phyloP scores from a whole-genome alignment of 2,797 vertebrate genomes.

The Microhierax caerulescens region DNA sequence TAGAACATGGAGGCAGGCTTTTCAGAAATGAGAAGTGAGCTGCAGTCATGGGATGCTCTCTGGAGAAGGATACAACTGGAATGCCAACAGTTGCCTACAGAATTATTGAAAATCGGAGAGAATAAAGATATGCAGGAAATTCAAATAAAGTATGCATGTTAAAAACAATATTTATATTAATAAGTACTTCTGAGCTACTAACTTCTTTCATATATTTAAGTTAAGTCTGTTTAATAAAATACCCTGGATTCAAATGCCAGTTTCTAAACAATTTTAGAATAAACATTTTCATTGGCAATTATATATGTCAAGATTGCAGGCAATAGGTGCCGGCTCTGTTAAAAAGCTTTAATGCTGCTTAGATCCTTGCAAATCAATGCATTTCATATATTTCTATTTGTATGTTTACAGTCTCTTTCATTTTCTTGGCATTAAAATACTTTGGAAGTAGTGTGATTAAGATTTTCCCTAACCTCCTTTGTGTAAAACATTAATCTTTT shows the following conservation, averaged over 20 bases:
- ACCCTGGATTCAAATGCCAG: background rate
- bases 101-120: slow-evolving; percentile 67
- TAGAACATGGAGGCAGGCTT: slow-evolving; percentile 75
- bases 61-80: slow-evolving; percentile 73
- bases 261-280: background rate
- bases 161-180: background rate
- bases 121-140: slow-evolving; percentile 52
- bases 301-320: background rate
- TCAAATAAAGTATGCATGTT: slow-evolving; percentile 64
- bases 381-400: background rate
- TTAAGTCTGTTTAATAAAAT: background rate
- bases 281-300: background rate
- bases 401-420: background rate
- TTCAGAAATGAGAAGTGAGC: slow-evolving; percentile 72
- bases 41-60: slow-evolving; percentile 72
- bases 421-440: background rate
- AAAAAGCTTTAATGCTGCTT: background rate
- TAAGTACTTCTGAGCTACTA: background rate
- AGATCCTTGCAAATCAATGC: background rate
- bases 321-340: background rate
- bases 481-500: background rate
- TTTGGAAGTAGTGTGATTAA: background rate
- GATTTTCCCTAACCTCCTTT: background rate
- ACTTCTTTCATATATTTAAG: background rate
- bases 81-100: slow-evolving; percentile 65